These are phyloP conservation scores for Pollachius pollachius DNA, from an alignment of 2,113 vertebrate species.

Conservation along the genomic window DNA sequence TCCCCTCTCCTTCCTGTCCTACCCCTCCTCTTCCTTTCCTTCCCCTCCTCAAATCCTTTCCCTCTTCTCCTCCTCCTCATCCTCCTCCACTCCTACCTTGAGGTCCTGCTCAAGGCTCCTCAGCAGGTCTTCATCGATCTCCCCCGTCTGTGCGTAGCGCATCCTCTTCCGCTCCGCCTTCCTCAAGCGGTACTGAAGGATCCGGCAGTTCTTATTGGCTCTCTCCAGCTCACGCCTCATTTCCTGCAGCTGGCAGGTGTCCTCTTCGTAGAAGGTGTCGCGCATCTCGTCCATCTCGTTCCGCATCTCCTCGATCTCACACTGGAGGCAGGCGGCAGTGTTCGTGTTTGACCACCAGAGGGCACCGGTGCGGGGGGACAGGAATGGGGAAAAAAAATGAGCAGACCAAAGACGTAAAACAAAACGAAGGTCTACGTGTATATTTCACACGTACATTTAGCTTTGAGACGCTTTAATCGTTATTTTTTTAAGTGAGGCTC, in stretches of 20 bases:
- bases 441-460: background rate
- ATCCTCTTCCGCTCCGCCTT: slow-evolving; percentile 94
- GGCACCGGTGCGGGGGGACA: background rate
- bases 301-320: slow-evolving; percentile 94
- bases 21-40: too few relatives aligned
- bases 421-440: too few relatives aligned
- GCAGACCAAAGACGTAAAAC: too few relatives aligned
- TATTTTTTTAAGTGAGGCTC: too few relatives aligned
- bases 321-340: slow-evolving; percentile 56
- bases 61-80: background rate
- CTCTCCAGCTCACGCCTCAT: slow-evolving; percentile 95
- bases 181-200: slow-evolving; percentile 95
- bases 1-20: too few relatives aligned
- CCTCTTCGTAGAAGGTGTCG: slow-evolving; percentile 96
- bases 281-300: slow-evolving; percentile 99
- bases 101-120: slow-evolving; percentile 97
- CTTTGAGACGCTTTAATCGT: too few relatives aligned
- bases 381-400: background rate
- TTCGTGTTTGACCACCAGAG: slow-evolving; percentile 2
- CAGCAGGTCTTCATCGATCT: slow-evolving; percentile 91
- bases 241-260: slow-evolving; percentile 95
- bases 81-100: slow-evolving; percentile 75
- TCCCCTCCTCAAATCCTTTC: background rate
- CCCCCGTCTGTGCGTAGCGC: slow-evolving; percentile 88
- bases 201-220: slow-evolving; percentile 98